Conservation (phyloP, 2,888 invertebrate genomes). For the Xestoiulus laeticollis region DNA sequence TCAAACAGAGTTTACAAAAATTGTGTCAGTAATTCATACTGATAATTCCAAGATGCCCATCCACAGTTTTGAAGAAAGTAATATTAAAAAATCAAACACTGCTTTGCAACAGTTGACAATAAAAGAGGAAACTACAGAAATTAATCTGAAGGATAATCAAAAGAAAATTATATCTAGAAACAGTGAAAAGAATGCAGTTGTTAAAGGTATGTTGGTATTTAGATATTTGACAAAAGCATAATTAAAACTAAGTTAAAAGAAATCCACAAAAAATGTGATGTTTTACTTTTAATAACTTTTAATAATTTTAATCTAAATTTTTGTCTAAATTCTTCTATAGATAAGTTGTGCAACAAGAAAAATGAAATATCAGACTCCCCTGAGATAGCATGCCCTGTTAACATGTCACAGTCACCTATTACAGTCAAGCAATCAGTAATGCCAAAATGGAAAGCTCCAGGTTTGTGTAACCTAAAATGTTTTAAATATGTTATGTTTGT, state of each 20-base stretch:
- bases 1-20: background rate
- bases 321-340: background rate
- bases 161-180: background rate
- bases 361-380: background rate
- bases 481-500: background rate
- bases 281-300: no score
- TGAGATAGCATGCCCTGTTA: background rate
- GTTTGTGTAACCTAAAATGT: background rate
- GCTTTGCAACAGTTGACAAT: background rate
- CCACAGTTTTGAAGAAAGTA: background rate
- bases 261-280: no score
- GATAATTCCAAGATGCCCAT: background rate
- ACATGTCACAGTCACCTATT: background rate
- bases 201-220: background rate
- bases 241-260: background rate
- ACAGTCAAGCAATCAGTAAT: background rate
- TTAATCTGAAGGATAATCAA: background rate
- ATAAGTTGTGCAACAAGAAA: background rate
- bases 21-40: background rate
- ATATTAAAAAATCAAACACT: background rate
- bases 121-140: background rate
- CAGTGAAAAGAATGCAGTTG: background rate
- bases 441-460: constrained; percentile 9
- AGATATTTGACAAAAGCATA: background rate
- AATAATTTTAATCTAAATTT: no score